A percentile compares a stretch with the other conserved stretches of the same genome.
phyloP scores from a whole-genome alignment of 2,797 vertebrate genomes.

The Pantherophis vulpinus region DNA sequence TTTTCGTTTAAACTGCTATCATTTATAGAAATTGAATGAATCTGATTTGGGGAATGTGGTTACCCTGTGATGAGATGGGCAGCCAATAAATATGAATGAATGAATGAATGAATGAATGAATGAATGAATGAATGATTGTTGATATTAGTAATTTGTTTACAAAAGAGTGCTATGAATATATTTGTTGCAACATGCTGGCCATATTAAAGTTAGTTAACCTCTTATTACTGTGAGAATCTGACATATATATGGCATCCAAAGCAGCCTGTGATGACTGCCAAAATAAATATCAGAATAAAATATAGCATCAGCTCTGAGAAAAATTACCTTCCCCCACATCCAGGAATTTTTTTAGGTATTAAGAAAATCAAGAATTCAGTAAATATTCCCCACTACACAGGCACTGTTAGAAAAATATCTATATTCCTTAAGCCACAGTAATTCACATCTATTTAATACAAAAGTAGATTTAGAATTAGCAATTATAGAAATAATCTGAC shows the following conservation, averaged over 20 bases:
- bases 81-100: neutral
- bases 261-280: neutral
- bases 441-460: neutral
- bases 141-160: neutral
- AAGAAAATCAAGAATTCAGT: neutral
- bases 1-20: neutral
- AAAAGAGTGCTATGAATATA: neutral
- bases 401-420: neutral
- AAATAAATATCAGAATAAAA: neutral
- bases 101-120: too few relatives aligned
- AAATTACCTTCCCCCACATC: neutral
- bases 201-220: neutral
- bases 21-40: neutral
- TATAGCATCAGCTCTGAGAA: neutral
- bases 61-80: neutral
- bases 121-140: neutral
- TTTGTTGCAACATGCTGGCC: neutral
- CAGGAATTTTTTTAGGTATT: neutral
- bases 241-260: neutral
- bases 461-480: neutral
- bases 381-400: neutral
- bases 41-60: neutral
- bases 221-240: neutral
- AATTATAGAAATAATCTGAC: neutral
- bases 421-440: neutral